phyloP scores from a whole-genome alignment of 2,113 vertebrate species.

The Syngnathoides biaculeatus region DNA sequence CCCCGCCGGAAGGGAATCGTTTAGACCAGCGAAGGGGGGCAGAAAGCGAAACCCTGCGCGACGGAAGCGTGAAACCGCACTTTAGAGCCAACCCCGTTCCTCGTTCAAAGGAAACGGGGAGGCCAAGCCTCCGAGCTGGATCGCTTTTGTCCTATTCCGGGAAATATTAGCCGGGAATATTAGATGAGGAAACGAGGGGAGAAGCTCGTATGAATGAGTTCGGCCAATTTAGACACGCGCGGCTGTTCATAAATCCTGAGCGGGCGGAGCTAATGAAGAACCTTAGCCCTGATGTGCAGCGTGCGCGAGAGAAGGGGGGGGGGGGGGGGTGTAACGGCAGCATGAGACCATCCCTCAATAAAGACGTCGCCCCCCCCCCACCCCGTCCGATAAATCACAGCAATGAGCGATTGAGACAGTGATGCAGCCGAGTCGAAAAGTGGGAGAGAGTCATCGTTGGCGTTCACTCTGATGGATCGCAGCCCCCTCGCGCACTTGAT shows the following conservation, averaged over 20 bases:
- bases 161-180: constrained; percentile 6
- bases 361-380: constrained; percentile 45
- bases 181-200: constrained; percentile 11
- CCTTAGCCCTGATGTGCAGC: constrained; percentile 14
- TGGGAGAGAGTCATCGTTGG: constrained; percentile 52
- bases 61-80: neutral
- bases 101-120: neutral
- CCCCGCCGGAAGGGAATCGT: neutral
- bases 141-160: neutral
- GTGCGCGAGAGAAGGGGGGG: constrained; percentile 9
- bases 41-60: neutral
- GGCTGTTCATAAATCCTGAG: constrained; percentile 44
- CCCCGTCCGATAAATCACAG: constrained; percentile 53
- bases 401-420: constrained; percentile 38
- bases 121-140: neutral
- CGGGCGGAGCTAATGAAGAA: constrained; percentile 45
- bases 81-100: neutral
- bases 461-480: constrained; percentile 49
- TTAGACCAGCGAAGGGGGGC: neutral
- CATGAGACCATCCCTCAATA: constrained; percentile 58
- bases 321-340: constrained; percentile 31
- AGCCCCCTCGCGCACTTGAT: constrained; percentile 14
- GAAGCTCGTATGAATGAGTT: constrained; percentile 40
- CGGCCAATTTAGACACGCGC: constrained; percentile 45
- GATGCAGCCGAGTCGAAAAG: constrained; percentile 48